Base-by-base conservation (phyloP, 2,113 vertebrate species). In the Rissa tridactyla region DNA sequence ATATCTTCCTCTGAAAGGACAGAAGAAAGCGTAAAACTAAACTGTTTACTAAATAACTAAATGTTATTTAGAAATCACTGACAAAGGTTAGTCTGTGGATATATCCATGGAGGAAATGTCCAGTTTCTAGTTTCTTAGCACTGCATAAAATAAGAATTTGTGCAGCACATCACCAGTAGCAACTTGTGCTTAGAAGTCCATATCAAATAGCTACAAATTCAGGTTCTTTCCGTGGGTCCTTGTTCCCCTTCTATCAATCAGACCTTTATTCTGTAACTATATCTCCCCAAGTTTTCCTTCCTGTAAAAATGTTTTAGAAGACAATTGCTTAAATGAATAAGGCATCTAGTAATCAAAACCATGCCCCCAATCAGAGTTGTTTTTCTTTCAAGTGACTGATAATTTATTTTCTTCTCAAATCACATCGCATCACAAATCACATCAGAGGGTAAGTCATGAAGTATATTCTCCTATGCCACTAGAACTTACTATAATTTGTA, bases 341-440 rank as follows among this genome's bases (percentile, higher is more conserved):
- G 62, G 40, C 36, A 82, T 38, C 47, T 65, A 10, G 26, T 77
- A 94, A 92, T 86, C 75, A 88, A 96, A 93, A 92, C 14, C 58
- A 82, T 80, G 64, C 22, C 55, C 88, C 29, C 47, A 89, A 4
- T 95, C 90, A 76, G 13, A 69, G 52, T 4, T 88, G 61, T 49
- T 95, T 92, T 80, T 69, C 66, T 92, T 90, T 82, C 52, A 79
- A 71, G 82, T 65, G 75, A 52, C 32, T 13, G 61, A 88, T 64
- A 54, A 72, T 90, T 86, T 95, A 40, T 94, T 95, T 92, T 82
- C 70, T 92, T 76, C 85, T 79, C 70, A 90, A 88, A 92, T 91
- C 69, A 82, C 26, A 62, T 93, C 57, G 65, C 64, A 79, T 82
- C 69, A 85, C 22, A 60, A 88, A 92, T 86, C 51, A 30, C 75